Conservation (phyloP, 2,113 vertebrate species). For the Perca schrenkii region DNA sequence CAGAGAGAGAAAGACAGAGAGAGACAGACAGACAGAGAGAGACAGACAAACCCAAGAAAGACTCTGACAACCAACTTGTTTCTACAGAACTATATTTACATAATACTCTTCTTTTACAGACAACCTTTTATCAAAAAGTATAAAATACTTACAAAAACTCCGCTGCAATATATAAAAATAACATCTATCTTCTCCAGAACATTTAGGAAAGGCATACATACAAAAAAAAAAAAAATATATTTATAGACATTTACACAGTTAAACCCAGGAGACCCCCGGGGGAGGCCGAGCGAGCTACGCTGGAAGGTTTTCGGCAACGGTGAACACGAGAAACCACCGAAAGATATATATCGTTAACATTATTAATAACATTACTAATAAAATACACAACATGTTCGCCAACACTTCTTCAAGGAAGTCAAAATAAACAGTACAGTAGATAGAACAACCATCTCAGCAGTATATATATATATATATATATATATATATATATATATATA, state of each 20-base stretch:
- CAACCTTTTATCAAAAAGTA: conserved; percentile 88
- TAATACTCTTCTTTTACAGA: conserved; percentile 87
- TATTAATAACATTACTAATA: conserved; percentile 33
- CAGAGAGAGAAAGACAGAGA: not conserved
- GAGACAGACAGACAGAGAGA: not conserved
- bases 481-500: too few relatives aligned
- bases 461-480: too few relatives aligned
- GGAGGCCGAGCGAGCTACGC: conserved; percentile 2
- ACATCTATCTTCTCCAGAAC: conserved; percentile 84
- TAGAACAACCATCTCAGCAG: conserved; percentile 16
- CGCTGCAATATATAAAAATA: conserved; percentile 88
- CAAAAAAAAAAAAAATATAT: conserved; percentile 82
- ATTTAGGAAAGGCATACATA: conserved; percentile 84
- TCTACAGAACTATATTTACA: conserved; percentile 89
- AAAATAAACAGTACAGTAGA: conserved; percentile 62
- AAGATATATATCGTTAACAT: too few relatives aligned
- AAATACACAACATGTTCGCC: conserved; percentile 35
- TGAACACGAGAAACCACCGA: conserved; percentile 22
- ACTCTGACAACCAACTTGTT: conserved; percentile 43
- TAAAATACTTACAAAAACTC: conserved; percentile 88
- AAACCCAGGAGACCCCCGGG: conserved; percentile 7
- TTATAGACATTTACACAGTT: conserved; percentile 79
- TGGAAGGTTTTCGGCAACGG: not conserved
- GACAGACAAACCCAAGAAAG: not conserved
- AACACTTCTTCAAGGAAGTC: conserved; percentile 13